Conservation (phyloP, 1,140 invertebrate species). For the Oscheius sp. region DNA sequence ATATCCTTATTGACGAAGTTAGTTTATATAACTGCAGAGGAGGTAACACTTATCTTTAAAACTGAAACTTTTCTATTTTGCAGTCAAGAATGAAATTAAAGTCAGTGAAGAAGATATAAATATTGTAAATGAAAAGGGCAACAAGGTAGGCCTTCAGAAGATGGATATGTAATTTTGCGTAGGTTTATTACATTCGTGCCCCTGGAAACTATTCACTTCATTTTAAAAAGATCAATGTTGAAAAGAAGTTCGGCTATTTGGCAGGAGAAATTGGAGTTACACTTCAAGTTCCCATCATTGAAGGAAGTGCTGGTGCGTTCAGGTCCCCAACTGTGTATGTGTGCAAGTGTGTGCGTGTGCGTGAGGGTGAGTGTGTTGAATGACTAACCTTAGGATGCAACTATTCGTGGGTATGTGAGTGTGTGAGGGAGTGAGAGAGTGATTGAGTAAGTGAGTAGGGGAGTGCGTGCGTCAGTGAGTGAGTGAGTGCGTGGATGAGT, state of each 20-base stretch:
- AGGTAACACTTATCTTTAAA: slow-evolving; percentile 30
- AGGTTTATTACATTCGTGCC: slow-evolving; percentile 57
- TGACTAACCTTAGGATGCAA: too few species aligned
- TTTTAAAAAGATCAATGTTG: slow-evolving; percentile 55
- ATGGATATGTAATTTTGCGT: not conserved
- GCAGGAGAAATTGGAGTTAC: slow-evolving; percentile 60
- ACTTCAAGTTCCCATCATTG: slow-evolving; percentile 56
- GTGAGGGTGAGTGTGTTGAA: too few species aligned
- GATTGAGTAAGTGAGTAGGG: too few species aligned
- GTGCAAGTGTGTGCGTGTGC: too few species aligned
- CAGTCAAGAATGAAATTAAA: slow-evolving; percentile 60
- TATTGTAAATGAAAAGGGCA: slow-evolving; percentile 58
- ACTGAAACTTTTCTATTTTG: slow-evolving; percentile 12
- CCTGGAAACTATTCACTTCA: slow-evolving; percentile 58
- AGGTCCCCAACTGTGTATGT: too few species aligned
- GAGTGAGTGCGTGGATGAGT: too few species aligned
- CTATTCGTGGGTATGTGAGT: too few species aligned
- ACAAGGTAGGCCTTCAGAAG: slow-evolving; percentile 23
- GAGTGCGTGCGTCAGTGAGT: too few species aligned
- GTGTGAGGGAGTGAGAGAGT: too few species aligned
- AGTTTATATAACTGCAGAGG: slow-evolving; percentile 58
- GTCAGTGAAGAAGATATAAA: slow-evolving; percentile 58
- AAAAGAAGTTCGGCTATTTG: slow-evolving; percentile 55
- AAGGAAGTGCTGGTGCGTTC: slow-evolving; percentile 51
- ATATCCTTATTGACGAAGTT: slow-evolving; percentile 57